Conservation (phyloP, 2,113 vertebrate species). For the Melanostigma gelatinosum region DNA sequence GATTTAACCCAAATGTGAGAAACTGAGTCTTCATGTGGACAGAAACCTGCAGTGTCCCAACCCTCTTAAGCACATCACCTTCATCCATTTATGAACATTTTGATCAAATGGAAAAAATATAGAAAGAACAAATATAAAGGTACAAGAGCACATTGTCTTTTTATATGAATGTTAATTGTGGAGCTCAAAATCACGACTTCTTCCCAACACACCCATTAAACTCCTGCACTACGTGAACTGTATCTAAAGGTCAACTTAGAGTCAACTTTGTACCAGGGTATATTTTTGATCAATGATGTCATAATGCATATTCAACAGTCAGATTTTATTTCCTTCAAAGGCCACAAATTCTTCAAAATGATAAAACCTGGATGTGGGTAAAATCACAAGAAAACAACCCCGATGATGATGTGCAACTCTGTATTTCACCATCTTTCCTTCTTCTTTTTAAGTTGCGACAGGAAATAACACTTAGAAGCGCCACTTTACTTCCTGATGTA, state of each 20-base stretch:
- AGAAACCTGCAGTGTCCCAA: background rate
- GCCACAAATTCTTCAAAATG: background rate
- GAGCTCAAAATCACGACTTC: background rate
- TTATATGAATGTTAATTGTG: background rate
- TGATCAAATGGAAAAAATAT: background rate
- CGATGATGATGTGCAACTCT: background rate
- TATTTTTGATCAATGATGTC: constrained; percentile 5
- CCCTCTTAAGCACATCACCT: background rate
- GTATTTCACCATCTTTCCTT: background rate
- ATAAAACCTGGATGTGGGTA: background rate
- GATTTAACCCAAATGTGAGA: constrained; percentile 7
- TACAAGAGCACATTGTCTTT: background rate
- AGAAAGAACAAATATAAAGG: background rate
- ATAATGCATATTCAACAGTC: background rate
- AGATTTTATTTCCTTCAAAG: background rate
- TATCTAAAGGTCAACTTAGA: background rate
- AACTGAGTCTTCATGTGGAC: constrained; percentile 14
- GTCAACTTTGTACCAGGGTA: background rate
- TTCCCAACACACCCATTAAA: background rate
- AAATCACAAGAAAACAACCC: background rate
- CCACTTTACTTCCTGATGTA: background rate
- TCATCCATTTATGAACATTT: background rate
- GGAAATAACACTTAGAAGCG: background rate
- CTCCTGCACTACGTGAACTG: background rate
- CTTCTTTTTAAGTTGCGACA: background rate